phyloP scores from a whole-genome alignment of 2,888 invertebrate genomes.

The Linyphia triangularis region DNA sequence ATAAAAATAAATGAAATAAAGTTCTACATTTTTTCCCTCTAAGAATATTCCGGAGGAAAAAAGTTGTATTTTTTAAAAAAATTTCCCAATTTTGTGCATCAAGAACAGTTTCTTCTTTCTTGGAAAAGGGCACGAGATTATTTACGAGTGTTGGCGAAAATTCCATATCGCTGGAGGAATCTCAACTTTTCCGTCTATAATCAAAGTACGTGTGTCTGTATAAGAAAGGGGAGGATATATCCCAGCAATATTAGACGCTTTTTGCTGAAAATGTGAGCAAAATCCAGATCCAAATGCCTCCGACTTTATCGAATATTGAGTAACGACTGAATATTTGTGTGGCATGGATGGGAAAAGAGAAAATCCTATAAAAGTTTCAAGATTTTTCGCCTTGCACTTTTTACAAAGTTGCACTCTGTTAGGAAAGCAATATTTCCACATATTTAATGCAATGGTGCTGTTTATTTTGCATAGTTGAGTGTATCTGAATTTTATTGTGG shows the following conservation, averaged over 20 bases:
- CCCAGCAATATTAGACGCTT: neutral
- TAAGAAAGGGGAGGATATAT: neutral
- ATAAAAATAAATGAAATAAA: neutral
- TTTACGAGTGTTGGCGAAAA: conserved; percentile 35
- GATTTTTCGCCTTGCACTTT: conserved; percentile 10
- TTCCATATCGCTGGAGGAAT: conserved; percentile 29
- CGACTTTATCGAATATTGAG: neutral
- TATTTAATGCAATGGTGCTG: neutral
- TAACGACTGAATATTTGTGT: neutral
- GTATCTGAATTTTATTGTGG: no score
- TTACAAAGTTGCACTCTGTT: neutral
- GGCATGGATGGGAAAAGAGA: neutral
- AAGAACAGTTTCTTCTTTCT: conserved; percentile 18
- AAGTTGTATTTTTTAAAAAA: neutral
- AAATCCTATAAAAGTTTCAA: neutral
- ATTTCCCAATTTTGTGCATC: conserved; percentile 7
- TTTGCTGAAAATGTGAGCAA: neutral
- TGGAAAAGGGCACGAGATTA: neutral
- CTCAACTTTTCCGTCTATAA: neutral
- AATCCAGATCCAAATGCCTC: neutral
- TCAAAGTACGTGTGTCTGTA: neutral
- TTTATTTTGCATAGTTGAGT: no score
- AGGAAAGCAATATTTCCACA: neutral
- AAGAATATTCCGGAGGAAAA: neutral
- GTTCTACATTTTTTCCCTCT: neutral